Percentiles rank a stretch among this genome's conserved stretches.
Evolutionary conservation across 2,888 invertebrate genomes (phyloP).

Genomic region (Saturnia japonica): DNA sequence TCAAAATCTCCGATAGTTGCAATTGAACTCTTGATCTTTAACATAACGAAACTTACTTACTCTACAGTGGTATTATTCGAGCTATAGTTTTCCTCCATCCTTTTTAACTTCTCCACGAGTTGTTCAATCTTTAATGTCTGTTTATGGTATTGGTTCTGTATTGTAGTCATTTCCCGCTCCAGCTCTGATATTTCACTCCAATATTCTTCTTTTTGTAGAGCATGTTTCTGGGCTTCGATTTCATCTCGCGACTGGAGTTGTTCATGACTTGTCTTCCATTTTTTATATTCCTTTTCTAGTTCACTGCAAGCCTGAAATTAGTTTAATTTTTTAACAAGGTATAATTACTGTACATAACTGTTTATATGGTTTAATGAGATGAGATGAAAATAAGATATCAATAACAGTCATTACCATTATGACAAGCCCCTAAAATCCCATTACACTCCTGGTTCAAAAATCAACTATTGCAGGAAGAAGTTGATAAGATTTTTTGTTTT

Average conservation of each 20-base stretch:
- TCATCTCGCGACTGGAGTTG: slow-evolving; percentile 80
- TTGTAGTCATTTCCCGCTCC: slow-evolving; percentile 54
- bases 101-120: slow-evolving; percentile 57
- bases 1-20: not conserved
- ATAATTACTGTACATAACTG: too few relatives aligned
- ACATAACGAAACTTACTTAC: slow-evolving; percentile 50
- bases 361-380: not conserved
- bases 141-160: slow-evolving; percentile 71
- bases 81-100: slow-evolving; percentile 58
- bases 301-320: slow-evolving; percentile 57
- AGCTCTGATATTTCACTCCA: slow-evolving; percentile 74
- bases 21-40: not conserved
- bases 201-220: slow-evolving; percentile 81
- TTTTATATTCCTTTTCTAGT: slow-evolving; percentile 72
- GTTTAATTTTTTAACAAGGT: too few relatives aligned
- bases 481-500: too few relatives aligned
- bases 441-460: too few relatives aligned
- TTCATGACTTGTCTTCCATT: slow-evolving; percentile 80
- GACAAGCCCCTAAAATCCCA: too few relatives aligned
- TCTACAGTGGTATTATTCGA: slow-evolving; percentile 65
- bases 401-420: too few relatives aligned
- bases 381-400: too few relatives aligned
- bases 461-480: too few relatives aligned
- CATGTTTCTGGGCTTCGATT: slow-evolving; percentile 67
- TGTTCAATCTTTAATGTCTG: slow-evolving; percentile 67